Conservation (phyloP, 2,797 vertebrate species). For the Salarias fasciatus region DNA sequence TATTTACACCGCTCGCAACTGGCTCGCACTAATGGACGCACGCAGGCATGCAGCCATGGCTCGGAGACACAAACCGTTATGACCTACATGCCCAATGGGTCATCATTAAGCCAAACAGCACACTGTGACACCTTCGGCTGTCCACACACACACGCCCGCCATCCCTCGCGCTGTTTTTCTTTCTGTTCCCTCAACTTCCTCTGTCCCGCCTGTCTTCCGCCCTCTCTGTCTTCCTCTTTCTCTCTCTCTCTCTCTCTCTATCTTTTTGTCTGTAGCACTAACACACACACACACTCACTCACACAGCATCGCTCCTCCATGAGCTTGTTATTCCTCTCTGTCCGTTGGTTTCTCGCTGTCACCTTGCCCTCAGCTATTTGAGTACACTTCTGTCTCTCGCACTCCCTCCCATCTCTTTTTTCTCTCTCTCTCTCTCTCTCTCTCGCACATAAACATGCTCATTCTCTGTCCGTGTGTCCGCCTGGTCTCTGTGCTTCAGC, state of each 20-base stretch:
- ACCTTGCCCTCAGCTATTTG: constrained; percentile 75
- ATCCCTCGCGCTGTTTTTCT: constrained; percentile 50
- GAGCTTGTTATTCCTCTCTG: constrained; percentile 71
- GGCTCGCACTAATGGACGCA: constrained; percentile 55
- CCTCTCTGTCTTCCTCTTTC: constrained; percentile 52
- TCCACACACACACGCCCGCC: constrained; percentile 36
- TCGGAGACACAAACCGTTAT: constrained; percentile 68
- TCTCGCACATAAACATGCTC: constrained; percentile 39
- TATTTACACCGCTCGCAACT: constrained; percentile 19
- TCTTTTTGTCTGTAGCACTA: constrained; percentile 7
- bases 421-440: constrained; percentile 24
- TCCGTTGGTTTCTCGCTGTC: constrained; percentile 68
- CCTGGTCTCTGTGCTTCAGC: constrained; percentile 18
- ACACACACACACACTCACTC: constrained; percentile 22
- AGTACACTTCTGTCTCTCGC: constrained; percentile 62
- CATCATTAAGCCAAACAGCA: constrained; percentile 69
- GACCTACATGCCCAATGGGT: constrained; percentile 78
- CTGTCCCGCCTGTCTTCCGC: constrained; percentile 48
- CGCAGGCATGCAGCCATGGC: constrained; percentile 51
- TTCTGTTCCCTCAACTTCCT: constrained; percentile 66
- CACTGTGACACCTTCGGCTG: constrained; percentile 68
- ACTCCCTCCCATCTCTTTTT: constrained; percentile 30
- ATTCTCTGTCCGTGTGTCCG: constrained; percentile 36
- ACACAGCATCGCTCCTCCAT: constrained; percentile 47
- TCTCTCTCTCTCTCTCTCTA: constrained; percentile 39